These are phyloP conservation scores for Malacosoma neustria DNA, from an alignment of 2,888 invertebrate species.

Conservation along the genomic window DNA sequence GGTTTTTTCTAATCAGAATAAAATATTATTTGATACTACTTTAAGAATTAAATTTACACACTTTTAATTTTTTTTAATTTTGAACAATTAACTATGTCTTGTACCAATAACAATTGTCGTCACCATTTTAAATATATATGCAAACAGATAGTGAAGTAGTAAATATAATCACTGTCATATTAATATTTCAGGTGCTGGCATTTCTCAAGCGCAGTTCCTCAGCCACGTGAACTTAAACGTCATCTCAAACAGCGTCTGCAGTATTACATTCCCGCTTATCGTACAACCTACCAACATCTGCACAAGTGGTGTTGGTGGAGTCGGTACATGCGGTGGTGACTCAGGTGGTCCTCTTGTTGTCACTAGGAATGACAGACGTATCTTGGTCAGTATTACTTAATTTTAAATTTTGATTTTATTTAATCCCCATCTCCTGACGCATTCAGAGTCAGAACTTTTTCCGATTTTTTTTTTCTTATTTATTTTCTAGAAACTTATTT, in stretches of 20 bases:
- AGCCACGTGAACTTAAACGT: slow-evolving; percentile 27
- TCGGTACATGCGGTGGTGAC: slow-evolving; percentile 37
- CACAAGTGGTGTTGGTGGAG: slow-evolving; percentile 30
- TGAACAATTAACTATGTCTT: too few species aligned
- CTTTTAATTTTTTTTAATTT: too few species aligned
- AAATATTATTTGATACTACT: too few species aligned
- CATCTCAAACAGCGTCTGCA: slow-evolving; percentile 28
- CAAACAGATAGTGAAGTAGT: neutral
- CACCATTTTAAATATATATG: too few species aligned
- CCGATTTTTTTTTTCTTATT: too few species aligned
- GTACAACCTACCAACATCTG: slow-evolving; percentile 33
- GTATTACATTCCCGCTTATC: slow-evolving; percentile 19
- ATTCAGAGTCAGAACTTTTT: too few species aligned
- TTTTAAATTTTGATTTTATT: slow-evolving; percentile 1
- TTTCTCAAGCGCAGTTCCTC: slow-evolving; percentile 17
- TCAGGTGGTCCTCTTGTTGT: slow-evolving; percentile 45
- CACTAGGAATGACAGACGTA: slow-evolving; percentile 13
- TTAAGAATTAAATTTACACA: too few species aligned
- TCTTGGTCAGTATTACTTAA: slow-evolving; percentile 21
- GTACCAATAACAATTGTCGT: too few species aligned
- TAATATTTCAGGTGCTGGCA: slow-evolving; percentile 17
- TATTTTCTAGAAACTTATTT: too few species aligned
- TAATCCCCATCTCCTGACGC: too few species aligned
- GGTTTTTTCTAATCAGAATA: too few species aligned
- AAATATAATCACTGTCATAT: too few species aligned